Conservation (phyloP, 2,113 vertebrate species). For the Odocoileus hemionus region DNA sequence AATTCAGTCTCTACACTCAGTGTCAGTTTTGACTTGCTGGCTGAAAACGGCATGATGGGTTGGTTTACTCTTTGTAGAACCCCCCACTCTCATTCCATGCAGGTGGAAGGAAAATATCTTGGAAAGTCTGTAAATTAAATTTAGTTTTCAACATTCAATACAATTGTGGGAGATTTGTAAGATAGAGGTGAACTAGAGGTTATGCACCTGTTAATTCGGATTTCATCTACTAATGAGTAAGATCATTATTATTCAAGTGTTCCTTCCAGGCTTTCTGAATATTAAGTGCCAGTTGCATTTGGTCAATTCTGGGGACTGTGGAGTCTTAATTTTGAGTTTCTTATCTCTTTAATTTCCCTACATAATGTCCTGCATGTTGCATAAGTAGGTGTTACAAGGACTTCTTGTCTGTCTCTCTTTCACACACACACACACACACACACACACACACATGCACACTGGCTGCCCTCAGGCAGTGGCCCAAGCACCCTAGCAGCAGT, state of each 20-base stretch:
- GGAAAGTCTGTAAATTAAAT: neutral
- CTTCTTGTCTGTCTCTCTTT: neutral
- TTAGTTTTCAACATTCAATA: neutral
- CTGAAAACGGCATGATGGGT: neutral
- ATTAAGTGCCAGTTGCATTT: neutral
- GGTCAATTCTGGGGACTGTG: neutral
- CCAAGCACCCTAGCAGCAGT: neutral
- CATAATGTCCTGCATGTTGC: too few species aligned
- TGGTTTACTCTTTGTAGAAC: neutral
- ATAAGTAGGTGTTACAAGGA: neutral
- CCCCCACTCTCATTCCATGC: neutral
- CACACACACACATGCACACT: too few species aligned
- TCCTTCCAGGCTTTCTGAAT: neutral
- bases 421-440: neutral
- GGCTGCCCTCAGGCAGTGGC: neutral
- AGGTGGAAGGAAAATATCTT: neutral
- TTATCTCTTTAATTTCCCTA: neutral
- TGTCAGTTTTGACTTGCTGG: neutral
- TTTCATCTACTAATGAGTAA: neutral
- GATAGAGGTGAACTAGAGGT: neutral
- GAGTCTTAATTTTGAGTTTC: neutral
- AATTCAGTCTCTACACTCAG: neutral
- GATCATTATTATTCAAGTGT: neutral
- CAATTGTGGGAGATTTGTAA: neutral
- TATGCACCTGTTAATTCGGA: neutral